phyloP scores from a whole-genome alignment of 2,113 vertebrate genomes.

The Macroglossus sobrinus region DNA sequence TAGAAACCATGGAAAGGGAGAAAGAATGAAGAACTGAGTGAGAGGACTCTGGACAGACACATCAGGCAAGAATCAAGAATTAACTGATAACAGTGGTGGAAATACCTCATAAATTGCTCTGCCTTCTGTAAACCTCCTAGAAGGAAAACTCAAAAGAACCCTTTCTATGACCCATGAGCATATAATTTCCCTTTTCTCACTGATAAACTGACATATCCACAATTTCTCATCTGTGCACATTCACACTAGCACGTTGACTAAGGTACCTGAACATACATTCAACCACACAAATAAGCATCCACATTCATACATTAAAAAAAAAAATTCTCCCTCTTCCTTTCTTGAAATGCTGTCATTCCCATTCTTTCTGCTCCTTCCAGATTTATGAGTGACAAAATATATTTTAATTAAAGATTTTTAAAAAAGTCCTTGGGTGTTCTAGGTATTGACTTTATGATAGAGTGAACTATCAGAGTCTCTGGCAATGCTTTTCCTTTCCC shows the following conservation, averaged over 20 bases:
- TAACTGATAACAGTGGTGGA: background rate
- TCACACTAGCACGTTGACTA: too few relatives aligned
- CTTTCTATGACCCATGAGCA: background rate
- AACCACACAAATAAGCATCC: background rate
- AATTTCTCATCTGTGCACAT: fast-evolving
- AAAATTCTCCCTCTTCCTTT: background rate
- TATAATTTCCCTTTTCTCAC: background rate
- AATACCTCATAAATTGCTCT: background rate
- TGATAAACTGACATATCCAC: background rate
- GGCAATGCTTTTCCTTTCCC: background rate
- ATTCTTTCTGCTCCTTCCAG: background rate
- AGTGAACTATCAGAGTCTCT: background rate
- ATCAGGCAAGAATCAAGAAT: background rate
- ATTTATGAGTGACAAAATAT: background rate
- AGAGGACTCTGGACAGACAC: background rate
- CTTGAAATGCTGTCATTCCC: background rate
- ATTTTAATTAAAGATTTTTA: background rate
- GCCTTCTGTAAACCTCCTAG: background rate
- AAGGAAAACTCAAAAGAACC: background rate
- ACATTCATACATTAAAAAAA: too few relatives aligned
- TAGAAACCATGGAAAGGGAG: background rate
- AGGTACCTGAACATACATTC: too few relatives aligned
- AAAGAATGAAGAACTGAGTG: background rate
- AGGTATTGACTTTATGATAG: background rate
- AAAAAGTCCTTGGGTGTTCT: background rate